A percentile compares a stretch with the other conserved stretches of the same genome.
Conservation (phyloP, 2,113 vertebrate species). For the Chiloscyllium plagiosum region DNA sequence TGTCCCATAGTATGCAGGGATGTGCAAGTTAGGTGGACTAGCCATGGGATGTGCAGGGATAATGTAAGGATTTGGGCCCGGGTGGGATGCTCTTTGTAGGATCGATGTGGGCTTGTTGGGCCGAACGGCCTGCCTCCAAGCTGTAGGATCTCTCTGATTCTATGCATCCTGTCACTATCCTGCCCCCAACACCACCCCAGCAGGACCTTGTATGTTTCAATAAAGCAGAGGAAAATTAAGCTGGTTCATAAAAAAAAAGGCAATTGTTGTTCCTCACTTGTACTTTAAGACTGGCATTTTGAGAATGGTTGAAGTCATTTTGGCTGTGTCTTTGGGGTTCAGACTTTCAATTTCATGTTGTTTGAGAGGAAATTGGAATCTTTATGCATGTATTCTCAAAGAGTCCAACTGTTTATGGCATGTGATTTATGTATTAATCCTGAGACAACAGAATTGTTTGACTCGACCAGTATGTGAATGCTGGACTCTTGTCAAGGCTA, state of each 20-base stretch:
- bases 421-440: background rate
- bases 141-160: no score
- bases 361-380: background rate
- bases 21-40: no score
- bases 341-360: background rate
- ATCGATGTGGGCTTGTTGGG: no score
- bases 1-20: no score
- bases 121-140: no score
- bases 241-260: background rate
- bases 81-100: no score
- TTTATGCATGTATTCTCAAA: background rate
- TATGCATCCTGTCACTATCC: no score
- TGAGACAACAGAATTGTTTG: background rate
- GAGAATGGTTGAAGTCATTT: background rate
- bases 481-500: background rate
- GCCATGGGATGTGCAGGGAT: no score
- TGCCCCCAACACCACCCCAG: no score
- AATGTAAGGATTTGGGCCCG: no score
- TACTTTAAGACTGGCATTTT: background rate
- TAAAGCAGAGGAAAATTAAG: background rate
- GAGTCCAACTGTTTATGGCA: background rate
- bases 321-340: background rate
- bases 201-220: no score
- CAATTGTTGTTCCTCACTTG: background rate
- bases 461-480: background rate